A percentile compares a stretch with the other conserved stretches of the same genome.
These are phyloP conservation scores for Pyrocoelia pectoralis DNA, from an alignment of 2,888 invertebrate species.

Conservation along the genomic window DNA sequence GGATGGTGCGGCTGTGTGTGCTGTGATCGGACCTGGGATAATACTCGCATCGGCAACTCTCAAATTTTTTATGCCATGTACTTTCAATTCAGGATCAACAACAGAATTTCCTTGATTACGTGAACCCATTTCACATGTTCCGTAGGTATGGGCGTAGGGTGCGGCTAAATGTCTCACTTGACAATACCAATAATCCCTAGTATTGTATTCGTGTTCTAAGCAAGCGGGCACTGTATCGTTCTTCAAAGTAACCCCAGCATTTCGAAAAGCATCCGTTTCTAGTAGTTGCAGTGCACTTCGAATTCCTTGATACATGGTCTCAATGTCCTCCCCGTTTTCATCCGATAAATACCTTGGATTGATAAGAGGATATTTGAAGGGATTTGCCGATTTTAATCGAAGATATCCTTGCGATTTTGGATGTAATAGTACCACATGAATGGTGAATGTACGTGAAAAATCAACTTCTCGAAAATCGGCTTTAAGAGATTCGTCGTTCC, in stretches of 20 bases:
- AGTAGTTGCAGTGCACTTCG: constrained; percentile 29
- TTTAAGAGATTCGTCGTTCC: neutral
- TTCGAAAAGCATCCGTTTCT: constrained; percentile 60
- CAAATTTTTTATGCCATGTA: constrained; percentile 58
- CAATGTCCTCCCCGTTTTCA: too few species aligned
- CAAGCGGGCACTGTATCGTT: constrained; percentile 66
- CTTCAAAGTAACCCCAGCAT: constrained; percentile 68
- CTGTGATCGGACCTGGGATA: constrained; percentile 63
- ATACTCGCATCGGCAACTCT: neutral
- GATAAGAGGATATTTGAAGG: too few species aligned
- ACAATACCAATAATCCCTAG: constrained; percentile 75
- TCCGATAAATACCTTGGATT: neutral
- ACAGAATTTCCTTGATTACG: constrained; percentile 57
- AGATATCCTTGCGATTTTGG: neutral
- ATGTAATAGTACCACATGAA: neutral
- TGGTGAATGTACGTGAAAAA: neutral
- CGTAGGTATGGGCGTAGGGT: constrained; percentile 70
- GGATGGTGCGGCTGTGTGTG: constrained; percentile 63
- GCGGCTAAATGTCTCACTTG: constrained; percentile 60
- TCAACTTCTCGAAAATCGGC: neutral
- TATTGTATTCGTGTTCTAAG: constrained; percentile 61
- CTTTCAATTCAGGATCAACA: constrained; percentile 63
- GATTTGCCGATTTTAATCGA: neutral
- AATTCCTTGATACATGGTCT: neutral
- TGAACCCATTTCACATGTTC: constrained; percentile 65